These are phyloP conservation scores for Petroica traversi DNA, from an alignment of 2,113 vertebrate genomes.

Conservation along the genomic window DNA sequence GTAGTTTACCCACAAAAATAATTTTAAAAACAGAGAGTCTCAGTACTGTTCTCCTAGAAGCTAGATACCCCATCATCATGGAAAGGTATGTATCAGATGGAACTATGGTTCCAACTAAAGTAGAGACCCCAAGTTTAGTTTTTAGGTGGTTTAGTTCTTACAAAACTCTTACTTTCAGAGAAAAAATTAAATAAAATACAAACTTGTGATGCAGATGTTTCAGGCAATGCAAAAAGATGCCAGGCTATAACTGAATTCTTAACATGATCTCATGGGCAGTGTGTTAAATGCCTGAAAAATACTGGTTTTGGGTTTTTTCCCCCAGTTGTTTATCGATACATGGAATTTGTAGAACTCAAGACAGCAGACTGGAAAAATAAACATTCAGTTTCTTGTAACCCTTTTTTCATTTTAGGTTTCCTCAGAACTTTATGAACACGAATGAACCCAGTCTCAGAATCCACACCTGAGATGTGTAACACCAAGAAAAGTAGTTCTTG, in stretches of 20 bases:
- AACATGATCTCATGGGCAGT: background rate
- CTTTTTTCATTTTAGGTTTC: background rate
- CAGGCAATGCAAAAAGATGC: background rate
- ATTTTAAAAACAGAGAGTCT: background rate
- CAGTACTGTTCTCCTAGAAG: background rate
- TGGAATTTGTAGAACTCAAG: background rate
- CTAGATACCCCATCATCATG: background rate
- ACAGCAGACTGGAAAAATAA: background rate
- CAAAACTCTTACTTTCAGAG: background rate
- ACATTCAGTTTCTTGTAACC: background rate
- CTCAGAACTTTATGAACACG: background rate
- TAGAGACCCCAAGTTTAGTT: background rate
- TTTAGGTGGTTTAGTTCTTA: background rate
- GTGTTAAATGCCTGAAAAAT: background rate
- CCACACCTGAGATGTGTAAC: fast-evolving
- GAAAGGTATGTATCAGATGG: background rate
- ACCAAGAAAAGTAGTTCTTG: background rate
- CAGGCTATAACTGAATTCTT: background rate
- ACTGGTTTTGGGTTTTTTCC: background rate
- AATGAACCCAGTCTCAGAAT: background rate
- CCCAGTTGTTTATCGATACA: background rate
- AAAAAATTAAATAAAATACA: background rate
- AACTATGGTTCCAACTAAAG: background rate
- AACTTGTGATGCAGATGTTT: background rate
- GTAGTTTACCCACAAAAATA: background rate